Base-by-base conservation (phyloP, 2,113 vertebrate genomes). In the Myxocyprinus asiaticus region DNA sequence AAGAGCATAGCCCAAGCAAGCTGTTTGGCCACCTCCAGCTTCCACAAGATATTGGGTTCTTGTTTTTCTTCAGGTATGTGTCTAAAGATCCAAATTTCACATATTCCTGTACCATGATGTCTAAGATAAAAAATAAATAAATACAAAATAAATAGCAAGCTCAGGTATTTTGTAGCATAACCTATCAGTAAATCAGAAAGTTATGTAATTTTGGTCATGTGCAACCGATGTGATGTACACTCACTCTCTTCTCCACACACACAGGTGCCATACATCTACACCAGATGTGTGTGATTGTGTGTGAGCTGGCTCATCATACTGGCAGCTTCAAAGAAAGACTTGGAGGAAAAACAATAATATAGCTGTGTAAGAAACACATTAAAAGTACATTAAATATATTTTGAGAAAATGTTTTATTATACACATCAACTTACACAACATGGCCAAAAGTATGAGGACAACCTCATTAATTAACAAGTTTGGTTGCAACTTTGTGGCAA, bases 231-330 rank as follows among this genome's bases (percentile, higher is more conserved):
- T n/a, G n/a, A 33, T n/a, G 48, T 67, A 76, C 51, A 96, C 97
- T 97, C 92, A 99, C 98, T 98, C 77, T 99, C 97, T n/a, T 99
- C 96, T 56, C 96, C 95, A 85, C 93, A 98, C 51, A 99, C 97
- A 7, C 98, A 98, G 53, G 99, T 94, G 14, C 98, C 97, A 50
- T 96, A 98, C 90, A 95, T 99, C 88, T 98, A 94, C 66, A 96
- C 91, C 84, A 99, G 86, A n/a, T n/a, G n/a, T n/a, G n/a, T n/a
- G 87, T 99, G 96, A 85, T 96, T 98, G 86, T 99, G 95, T 80
- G 97, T 97, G 76, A 98, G 95, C 84, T 98, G 97, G 86, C 97
- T 99, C 97, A 99, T 99, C 96, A 99, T 98, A 85, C 98, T 99
- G 88, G 97, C 97, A 65, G 98, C 98, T 90, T 99, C 98, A 91